These are phyloP conservation scores for Centropristis striata DNA, from an alignment of 2,113 vertebrate genomes.

Conservation along the genomic window DNA sequence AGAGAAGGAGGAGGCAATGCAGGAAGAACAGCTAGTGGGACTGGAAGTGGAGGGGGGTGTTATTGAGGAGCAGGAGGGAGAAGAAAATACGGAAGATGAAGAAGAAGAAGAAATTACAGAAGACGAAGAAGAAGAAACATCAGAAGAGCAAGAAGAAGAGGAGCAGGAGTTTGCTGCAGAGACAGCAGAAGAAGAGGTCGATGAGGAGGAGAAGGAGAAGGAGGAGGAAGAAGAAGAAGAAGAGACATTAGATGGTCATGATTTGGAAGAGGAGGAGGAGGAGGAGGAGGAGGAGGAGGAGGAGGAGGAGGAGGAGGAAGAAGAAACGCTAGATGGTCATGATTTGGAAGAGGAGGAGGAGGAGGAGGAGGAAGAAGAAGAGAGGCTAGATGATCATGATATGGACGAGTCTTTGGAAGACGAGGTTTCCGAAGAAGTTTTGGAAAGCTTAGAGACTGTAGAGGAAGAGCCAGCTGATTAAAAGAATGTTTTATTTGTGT, in stretches of 20 bases:
- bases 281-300: not conserved
- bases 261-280: not conserved
- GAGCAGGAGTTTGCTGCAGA: not conserved
- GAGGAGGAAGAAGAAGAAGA: not conserved
- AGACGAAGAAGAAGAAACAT: not conserved
- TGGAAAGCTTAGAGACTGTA: not conserved
- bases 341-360: not conserved
- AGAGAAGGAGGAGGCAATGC: not conserved
- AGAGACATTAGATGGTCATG: not conserved
- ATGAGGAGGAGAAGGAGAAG: too few relatives aligned
- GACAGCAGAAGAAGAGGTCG: not conserved
- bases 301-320: not conserved
- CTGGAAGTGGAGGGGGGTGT: not conserved
- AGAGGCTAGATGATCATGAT: not conserved
- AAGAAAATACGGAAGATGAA: not conserved
- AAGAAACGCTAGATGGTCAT: not conserved
- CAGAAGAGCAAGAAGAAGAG: not conserved
- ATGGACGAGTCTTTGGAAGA: not conserved
- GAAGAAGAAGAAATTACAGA: not conserved
- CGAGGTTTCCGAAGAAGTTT: not conserved
- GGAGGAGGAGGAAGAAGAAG: not conserved
- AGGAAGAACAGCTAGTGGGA: slow-evolving; percentile 3
- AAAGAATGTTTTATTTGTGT: not conserved
- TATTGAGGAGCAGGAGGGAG: not conserved
- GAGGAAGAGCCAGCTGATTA: not conserved